Evolutionary conservation across 2,797 vertebrate genomes (phyloP).

Genomic region (Lepilemur ruficaudatus): DNA sequence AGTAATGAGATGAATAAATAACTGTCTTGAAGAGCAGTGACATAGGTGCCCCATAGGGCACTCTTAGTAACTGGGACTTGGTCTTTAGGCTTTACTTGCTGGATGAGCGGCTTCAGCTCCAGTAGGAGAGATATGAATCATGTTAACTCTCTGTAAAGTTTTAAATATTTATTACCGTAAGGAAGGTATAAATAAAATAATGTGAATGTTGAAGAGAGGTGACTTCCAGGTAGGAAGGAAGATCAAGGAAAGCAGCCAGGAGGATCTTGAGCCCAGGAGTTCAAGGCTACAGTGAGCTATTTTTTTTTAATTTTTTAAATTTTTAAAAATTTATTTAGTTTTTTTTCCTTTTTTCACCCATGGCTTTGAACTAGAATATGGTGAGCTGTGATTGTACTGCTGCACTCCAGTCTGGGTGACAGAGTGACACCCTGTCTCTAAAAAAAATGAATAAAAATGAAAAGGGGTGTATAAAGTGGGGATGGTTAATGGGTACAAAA

Average conservation of each 20-base stretch:
- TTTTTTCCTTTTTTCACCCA: too few species aligned
- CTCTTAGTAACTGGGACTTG: not conserved
- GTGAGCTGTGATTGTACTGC: not conserved
- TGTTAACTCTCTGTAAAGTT: not conserved
- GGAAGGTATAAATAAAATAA: not conserved
- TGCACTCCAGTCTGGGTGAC: not conserved
- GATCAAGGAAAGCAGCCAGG: not conserved
- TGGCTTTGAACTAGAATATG: not conserved
- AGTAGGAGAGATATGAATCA: not conserved
- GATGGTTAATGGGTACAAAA: not conserved
- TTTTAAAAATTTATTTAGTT: too few species aligned
- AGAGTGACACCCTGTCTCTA: not conserved
- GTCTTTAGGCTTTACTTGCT: conserved; percentile 3
- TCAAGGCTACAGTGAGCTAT: not conserved
- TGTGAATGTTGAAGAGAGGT: not conserved
- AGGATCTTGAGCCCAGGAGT: not conserved
- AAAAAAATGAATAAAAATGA: not conserved
- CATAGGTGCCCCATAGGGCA: not conserved
- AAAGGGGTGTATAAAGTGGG: not conserved
- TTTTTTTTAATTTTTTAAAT: too few species aligned
- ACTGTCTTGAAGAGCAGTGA: not conserved
- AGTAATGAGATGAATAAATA: not conserved
- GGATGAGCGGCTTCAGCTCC: not conserved
- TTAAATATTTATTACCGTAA: conserved; percentile 16
- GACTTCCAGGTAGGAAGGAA: not conserved